Evolutionary conservation across 2,888 invertebrate genomes (phyloP).

Genomic region (Cosmia trapezina): DNA sequence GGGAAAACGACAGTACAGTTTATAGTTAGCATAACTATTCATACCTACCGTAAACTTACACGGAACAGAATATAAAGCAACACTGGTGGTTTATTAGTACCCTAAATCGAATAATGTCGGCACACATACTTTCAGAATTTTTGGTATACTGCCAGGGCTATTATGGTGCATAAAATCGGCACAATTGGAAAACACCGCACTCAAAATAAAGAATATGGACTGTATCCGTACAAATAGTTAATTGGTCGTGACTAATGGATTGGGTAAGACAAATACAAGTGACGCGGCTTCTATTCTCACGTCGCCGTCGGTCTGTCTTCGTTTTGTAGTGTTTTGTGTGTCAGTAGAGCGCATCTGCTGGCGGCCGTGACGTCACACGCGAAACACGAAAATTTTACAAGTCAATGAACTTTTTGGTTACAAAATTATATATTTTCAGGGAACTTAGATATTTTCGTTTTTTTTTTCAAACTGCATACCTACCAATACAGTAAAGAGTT

Average conservation of each 20-base stretch:
- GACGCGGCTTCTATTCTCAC: constrained; percentile 66
- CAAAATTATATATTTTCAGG: neutral
- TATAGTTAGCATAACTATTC: constrained; percentile 21
- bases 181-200: constrained; percentile 43
- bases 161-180: constrained; percentile 53
- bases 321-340: constrained; percentile 72
- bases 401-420: constrained; percentile 44
- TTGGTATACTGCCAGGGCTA: constrained; percentile 57
- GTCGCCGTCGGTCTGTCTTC: constrained; percentile 62
- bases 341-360: constrained; percentile 75
- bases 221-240: constrained; percentile 56
- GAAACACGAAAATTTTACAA: constrained; percentile 39
- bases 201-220: constrained; percentile 48
- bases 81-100: constrained; percentile 23
- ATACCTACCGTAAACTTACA: neutral
- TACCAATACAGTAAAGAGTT: neutral
- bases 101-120: constrained; percentile 32
- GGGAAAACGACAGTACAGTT: neutral
- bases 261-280: constrained; percentile 71
- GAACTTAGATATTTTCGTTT: neutral
- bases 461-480: neutral
- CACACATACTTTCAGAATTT: constrained; percentile 41
- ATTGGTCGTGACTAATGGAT: constrained; percentile 71
- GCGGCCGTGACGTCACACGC: constrained; percentile 62
- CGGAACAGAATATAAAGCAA: constrained; percentile 13